phyloP scores from a whole-genome alignment of 2,113 vertebrate species.

The Cinclus cinclus region DNA sequence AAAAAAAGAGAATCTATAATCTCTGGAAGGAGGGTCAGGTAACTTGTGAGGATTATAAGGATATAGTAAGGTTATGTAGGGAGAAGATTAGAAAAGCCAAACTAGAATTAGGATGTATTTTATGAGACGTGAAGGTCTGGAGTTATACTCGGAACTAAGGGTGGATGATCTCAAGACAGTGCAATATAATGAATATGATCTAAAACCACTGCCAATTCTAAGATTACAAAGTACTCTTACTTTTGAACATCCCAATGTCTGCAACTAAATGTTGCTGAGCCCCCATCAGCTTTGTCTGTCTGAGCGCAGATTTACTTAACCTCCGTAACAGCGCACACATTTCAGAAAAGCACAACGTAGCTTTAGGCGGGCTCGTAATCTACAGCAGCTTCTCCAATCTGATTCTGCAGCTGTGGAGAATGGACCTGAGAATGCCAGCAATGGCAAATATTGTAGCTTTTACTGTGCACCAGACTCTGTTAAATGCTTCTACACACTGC shows the following conservation, averaged over 20 bases:
- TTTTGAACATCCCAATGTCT: background rate
- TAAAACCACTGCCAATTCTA: background rate
- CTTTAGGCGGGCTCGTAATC: background rate
- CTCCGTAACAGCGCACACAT: background rate
- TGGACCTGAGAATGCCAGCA: background rate
- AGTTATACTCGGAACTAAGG: background rate
- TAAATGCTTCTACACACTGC: background rate
- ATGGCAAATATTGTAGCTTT: background rate
- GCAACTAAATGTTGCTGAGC: background rate
- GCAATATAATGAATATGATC: background rate
- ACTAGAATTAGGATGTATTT: background rate
- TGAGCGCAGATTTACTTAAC: background rate
- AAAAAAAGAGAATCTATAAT: background rate
- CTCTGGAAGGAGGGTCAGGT: background rate
- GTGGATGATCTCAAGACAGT: background rate
- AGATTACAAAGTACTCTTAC: background rate
- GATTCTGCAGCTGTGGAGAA: background rate
- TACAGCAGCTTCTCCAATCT: background rate
- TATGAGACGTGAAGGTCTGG: background rate
- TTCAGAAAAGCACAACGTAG: background rate
- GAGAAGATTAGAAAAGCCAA: background rate
- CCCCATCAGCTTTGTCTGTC: background rate
- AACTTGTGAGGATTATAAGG: accelerated
- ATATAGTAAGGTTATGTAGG: background rate
- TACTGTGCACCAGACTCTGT: background rate